phyloP scores from a whole-genome alignment of 2,888 invertebrate species.

The Chrysomela aeneicollis region DNA sequence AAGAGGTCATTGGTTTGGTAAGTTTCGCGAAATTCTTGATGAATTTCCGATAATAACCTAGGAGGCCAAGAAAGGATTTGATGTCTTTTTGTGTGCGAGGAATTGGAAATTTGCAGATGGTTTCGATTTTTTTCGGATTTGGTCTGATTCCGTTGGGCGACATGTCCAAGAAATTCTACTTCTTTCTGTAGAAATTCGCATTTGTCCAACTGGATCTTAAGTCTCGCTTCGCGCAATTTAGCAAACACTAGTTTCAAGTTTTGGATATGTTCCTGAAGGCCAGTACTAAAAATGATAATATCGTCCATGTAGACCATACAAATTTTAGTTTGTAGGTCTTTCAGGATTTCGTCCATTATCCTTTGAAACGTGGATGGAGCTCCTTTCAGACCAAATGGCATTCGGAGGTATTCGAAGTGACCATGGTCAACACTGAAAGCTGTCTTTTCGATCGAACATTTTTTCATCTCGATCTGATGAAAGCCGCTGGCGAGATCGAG shows the following conservation, averaged over 20 bases:
- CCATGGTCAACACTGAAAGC: constrained; percentile 27
- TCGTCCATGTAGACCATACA: constrained; percentile 22
- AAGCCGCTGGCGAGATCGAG: constrained; percentile 26
- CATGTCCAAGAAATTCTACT: constrained; percentile 51
- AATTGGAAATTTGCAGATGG: constrained; percentile 41
- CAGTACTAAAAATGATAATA: constrained; percentile 8
- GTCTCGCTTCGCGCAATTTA: constrained; percentile 23
- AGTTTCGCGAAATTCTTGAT: constrained; percentile 39
- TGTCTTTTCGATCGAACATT: constrained; percentile 20
- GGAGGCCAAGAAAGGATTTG: constrained; percentile 46
- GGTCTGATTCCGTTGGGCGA: constrained; percentile 49
- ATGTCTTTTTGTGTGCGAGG: constrained; percentile 46
- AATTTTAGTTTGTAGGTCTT: constrained; percentile 47
- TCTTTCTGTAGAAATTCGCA: constrained; percentile 45
- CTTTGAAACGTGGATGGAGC: constrained; percentile 30
- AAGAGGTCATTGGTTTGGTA: constrained; percentile 33
- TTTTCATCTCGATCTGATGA: constrained; percentile 30
- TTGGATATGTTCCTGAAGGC: constrained; percentile 48
- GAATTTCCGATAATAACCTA: constrained; percentile 36
- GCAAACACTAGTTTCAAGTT: constrained; percentile 23
- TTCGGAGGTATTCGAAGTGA: too few species aligned
- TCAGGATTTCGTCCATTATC: constrained; percentile 29
- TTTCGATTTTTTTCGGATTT: too few species aligned
- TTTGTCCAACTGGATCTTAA: constrained; percentile 48
- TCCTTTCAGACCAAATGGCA: constrained; percentile 31